Evolutionary conservation across 2,888 invertebrate genomes (phyloP), one percentile per base, ranked within the genome.

Genomic region (Blastobasis lacticolella): DNA sequence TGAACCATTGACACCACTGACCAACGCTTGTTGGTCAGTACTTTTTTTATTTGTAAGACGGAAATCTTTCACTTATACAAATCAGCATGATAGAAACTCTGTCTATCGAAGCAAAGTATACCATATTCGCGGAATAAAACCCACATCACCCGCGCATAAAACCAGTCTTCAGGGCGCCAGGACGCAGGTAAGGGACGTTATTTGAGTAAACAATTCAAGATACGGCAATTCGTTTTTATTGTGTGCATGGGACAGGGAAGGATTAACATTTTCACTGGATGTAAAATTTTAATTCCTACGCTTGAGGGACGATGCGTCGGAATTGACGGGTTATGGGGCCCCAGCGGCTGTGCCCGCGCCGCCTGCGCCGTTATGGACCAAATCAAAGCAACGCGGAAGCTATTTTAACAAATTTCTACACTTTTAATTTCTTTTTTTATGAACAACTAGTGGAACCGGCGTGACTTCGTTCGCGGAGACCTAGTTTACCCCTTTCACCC

Each of bases 221-320:
- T 78, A 74, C 73, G 62, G 70, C 73, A 77, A 82, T 82, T 79
- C 69, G 73, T 75, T 83, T 83, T 83, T 79, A 83, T 78, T 68
- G 73, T 69, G 67, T 73, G 66, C 73, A 67, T 69, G 81, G 81
- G 81, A 81, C 75, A 68, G 69, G 67, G 67, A 79, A 75, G 78
- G 81, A 81, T 84, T 83, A 84, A 80, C 75, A 78, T 83, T 82
- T 81, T 77, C 76, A 73, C 73, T 78, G 75, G 63, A 80, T 79
- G 75, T 84, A 76, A 80, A 85, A 84, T 83, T 83, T 83, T 83
- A 82, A 84, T 84, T 80, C 78, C 66, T 69, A 61, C 63, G 73
- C 78, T 72, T 76, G 73, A 78, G 75, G 75, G 76, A 76, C 71
- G 70, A 69, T 61, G 61, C 60, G 69, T 63, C 68, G 67, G 74